These are phyloP conservation scores for Turnix velox DNA, from an alignment of 2,113 vertebrate species.

Conservation along the genomic window DNA sequence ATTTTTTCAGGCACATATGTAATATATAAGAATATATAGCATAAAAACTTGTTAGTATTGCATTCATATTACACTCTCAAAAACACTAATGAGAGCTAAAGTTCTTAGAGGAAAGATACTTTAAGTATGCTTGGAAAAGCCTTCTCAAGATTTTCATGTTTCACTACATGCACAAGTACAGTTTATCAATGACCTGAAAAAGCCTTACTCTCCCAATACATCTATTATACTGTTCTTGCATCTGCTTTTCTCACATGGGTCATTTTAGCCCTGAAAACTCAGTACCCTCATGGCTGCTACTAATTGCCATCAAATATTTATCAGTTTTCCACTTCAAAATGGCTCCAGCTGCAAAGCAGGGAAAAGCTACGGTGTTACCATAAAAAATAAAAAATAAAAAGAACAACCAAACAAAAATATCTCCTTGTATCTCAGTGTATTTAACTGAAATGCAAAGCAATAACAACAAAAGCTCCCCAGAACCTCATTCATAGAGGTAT, in stretches of 20 bases:
- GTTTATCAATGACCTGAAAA: neutral
- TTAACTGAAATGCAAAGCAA: neutral
- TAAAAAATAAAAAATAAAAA: neutral
- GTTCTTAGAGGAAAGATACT: neutral
- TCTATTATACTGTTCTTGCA: neutral
- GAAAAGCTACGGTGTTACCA: neutral
- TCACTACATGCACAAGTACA: accelerated
- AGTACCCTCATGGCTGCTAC: neutral
- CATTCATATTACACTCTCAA: neutral
- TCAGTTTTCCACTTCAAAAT: conserved; percentile 21
- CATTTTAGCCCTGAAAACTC: conserved; percentile 1
- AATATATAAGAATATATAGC: neutral
- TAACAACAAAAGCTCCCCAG: neutral
- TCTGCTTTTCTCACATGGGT: neutral
- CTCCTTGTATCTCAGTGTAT: neutral
- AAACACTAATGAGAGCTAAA: neutral
- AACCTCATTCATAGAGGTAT: neutral
- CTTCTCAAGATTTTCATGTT: neutral
- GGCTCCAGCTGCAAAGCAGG: neutral
- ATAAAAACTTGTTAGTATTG: neutral
- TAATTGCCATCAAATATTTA: conserved; percentile 58
- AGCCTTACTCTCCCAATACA: neutral
- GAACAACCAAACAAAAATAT: neutral
- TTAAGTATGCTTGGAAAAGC: neutral
- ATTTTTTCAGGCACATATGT: neutral